Evolutionary conservation across 2,888 invertebrate species (phyloP).

Genomic region (Habrosyne pyritoides): DNA sequence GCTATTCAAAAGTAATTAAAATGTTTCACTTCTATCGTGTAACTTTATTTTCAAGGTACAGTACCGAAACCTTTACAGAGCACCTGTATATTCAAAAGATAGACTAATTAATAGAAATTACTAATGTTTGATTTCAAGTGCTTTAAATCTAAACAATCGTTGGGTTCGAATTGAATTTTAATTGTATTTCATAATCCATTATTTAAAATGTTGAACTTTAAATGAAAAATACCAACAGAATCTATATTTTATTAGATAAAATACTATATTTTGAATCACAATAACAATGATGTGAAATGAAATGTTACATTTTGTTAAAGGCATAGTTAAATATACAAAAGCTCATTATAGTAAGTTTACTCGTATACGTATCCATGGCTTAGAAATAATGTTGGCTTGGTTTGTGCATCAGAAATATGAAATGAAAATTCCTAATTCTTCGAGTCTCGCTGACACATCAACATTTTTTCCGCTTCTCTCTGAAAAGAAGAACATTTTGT

Average conservation of each 20-base stretch:
- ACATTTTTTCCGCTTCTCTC: constrained; percentile 64
- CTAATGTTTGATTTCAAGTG: too few species aligned
- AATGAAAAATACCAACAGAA: not conserved
- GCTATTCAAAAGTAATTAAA: too few species aligned
- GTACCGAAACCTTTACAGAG: too few species aligned
- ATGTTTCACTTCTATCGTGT: too few species aligned
- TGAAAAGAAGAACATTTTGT: constrained; percentile 31
- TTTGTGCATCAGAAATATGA: not conserved
- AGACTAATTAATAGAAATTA: too few species aligned
- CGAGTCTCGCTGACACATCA: constrained; percentile 55
- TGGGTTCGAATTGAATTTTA: too few species aligned
- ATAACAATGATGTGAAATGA: too few species aligned
- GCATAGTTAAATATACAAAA: not conserved
- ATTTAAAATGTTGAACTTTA: not conserved
- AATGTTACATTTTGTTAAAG: not conserved
- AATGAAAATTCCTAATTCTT: constrained; percentile 26
- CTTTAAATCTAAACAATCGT: too few species aligned
- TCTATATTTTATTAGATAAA: not conserved
- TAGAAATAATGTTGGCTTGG: not conserved
- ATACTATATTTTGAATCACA: too few species aligned
- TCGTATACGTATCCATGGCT: not conserved
- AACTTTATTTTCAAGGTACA: too few species aligned
- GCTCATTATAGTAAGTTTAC: not conserved
- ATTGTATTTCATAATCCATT: too few species aligned
- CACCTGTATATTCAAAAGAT: too few species aligned